Percentiles rank a stretch among this genome's conserved stretches.
These are phyloP conservation scores for Cryptoleucopteryx plumbea DNA, from an alignment of 2,113 vertebrate species.

Conservation along the genomic window DNA sequence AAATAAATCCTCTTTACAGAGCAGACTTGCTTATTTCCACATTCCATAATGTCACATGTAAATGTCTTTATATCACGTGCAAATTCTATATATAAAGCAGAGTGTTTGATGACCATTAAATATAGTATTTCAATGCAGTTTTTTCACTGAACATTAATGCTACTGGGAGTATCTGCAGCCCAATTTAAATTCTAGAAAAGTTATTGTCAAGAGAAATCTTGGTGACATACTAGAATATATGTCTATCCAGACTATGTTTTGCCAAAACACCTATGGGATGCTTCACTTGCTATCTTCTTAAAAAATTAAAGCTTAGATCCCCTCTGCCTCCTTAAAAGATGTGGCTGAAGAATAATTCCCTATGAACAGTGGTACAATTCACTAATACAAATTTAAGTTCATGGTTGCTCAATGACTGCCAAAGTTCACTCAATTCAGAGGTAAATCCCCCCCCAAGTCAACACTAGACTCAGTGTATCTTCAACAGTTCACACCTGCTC, in stretches of 20 bases:
- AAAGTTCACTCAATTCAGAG: background rate
- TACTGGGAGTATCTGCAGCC: background rate
- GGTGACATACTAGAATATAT: background rate
- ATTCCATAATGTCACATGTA: background rate
- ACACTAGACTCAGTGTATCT: accelerated
- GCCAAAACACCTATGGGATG: background rate
- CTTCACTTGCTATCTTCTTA: background rate
- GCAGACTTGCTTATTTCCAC: constrained; percentile 25
- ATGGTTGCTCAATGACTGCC: background rate
- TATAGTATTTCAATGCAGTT: background rate
- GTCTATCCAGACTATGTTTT: accelerated
- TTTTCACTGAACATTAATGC: background rate
- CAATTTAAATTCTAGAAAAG: background rate
- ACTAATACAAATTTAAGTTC: background rate
- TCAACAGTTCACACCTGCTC: background rate
- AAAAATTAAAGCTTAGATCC: background rate
- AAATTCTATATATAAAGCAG: background rate
- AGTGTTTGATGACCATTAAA: background rate
- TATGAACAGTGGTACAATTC: background rate
- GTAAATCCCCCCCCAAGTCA: background rate
- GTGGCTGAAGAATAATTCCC: background rate
- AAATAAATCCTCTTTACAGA: constrained; percentile 53
- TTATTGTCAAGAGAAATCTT: background rate
- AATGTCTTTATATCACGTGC: background rate
- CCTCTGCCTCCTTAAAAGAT: background rate